Conservation (phyloP, 2,888 invertebrate genomes). For the Luffia ferchaultella region DNA sequence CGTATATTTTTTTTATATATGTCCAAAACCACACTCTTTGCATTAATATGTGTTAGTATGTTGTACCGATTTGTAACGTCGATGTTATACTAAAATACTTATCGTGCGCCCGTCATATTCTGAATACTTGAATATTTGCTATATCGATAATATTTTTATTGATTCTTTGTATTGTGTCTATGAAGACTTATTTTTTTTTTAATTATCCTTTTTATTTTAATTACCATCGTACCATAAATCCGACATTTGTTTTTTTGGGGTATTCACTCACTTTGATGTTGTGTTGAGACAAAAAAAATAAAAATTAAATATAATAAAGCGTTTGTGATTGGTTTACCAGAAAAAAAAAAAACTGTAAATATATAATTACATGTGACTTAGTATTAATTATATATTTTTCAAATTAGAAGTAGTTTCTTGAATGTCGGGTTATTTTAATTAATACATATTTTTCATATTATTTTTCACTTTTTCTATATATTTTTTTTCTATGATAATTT, state of each 20-base stretch:
- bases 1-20: slow-evolving; percentile 10
- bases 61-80: no score
- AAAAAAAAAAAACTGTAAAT: background rate
- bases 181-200: no score
- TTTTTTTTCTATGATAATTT: slow-evolving; percentile 2
- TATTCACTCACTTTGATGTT: background rate
- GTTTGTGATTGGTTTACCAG: slow-evolving; percentile 63
- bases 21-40: slow-evolving; percentile 12
- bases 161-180: no score
- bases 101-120: no score
- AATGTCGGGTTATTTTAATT: slow-evolving; percentile 41
- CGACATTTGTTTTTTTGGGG: slow-evolving; percentile 44
- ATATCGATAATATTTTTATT: no score
- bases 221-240: slow-evolving; percentile 34
- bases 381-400: background rate
- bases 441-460: slow-evolving; percentile 3
- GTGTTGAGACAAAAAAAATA: no score
- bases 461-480: background rate
- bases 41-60: slow-evolving; percentile 18
- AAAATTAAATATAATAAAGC: slow-evolving; percentile 19
- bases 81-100: no score
- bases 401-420: background rate
- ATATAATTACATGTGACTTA: background rate
- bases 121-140: no score
- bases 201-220: no score